Percentiles rank a stretch among this genome's conserved stretches.
phyloP scores from a whole-genome alignment of 2,113 vertebrate genomes.

The Platichthys stellatus region DNA sequence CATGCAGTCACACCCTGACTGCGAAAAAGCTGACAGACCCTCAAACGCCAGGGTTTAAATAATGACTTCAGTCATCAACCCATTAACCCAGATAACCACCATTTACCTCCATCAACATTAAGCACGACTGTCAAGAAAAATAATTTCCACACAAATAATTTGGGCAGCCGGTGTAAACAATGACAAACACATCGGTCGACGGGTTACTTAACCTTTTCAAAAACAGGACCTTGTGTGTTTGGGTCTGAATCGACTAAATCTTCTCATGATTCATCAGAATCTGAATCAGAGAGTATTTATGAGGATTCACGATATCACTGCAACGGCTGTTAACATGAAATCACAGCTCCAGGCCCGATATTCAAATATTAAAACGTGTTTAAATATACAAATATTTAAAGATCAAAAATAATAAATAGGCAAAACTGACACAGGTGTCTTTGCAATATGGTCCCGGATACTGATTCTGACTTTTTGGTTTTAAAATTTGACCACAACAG shows the following conservation, averaged over 20 bases:
- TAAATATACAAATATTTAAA: no score
- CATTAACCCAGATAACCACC: not conserved
- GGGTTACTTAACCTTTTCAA: not conserved
- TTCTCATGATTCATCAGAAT: no score
- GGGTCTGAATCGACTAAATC: no score
- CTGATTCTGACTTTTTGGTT: no score
- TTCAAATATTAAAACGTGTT: no score
- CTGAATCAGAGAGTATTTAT: no score
- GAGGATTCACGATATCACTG: not conserved
- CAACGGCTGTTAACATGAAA: not conserved
- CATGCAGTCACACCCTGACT: not conserved
- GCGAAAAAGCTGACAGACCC: not conserved
- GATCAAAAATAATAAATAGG: no score
- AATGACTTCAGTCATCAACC: slow-evolving; percentile 22
- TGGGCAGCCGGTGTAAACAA: not conserved
- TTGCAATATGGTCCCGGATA: no score
- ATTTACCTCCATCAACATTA: slow-evolving; percentile 1
- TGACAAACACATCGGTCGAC: not conserved
- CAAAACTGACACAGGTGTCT: no score
- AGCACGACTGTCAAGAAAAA: not conserved
- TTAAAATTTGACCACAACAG: no score
- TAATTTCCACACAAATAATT: not conserved
- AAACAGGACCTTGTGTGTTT: no score
- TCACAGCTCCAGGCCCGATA: no score
- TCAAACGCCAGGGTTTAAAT: not conserved